A percentile compares a stretch with the other conserved stretches of the same genome.
These are phyloP conservation scores for Anhinga rufa DNA, from an alignment of 2,113 vertebrate genomes.

Conservation along the genomic window DNA sequence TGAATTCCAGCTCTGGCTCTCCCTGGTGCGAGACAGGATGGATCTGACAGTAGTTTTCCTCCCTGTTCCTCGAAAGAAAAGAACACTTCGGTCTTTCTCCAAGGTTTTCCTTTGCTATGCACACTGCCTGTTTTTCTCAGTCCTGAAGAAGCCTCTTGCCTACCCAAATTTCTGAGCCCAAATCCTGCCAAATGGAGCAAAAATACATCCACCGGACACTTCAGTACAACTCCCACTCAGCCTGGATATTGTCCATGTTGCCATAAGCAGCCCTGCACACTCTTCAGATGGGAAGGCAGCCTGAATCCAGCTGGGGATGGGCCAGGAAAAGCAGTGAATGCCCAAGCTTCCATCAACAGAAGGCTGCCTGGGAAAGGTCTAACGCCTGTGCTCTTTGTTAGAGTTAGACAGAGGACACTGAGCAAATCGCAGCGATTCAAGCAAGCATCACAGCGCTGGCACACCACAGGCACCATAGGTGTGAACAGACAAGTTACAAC, in stretches of 20 bases:
- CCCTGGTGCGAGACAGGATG: neutral
- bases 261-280: neutral
- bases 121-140: neutral
- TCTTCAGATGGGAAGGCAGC: neutral
- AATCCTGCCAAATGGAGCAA: neutral
- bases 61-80: neutral
- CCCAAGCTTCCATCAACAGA: neutral
- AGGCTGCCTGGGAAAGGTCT: neutral
- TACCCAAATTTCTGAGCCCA: neutral
- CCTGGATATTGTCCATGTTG: fast-evolving
- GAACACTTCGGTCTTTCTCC: neutral
- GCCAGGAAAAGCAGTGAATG: neutral
- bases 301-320: neutral
- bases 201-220: neutral
- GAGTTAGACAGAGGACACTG: neutral
- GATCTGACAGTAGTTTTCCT: neutral
- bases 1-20: neutral
- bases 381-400: neutral
- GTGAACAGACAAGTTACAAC: neutral
- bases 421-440: neutral
- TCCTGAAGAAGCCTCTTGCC: neutral
- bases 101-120: neutral
- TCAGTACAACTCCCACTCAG: neutral
- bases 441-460: neutral
- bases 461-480: neutral